A percentile compares a stretch with the other conserved stretches of the same genome.
These are phyloP conservation scores for Colaptes auratus DNA, from an alignment of 2,113 vertebrate genomes.

Conservation along the genomic window DNA sequence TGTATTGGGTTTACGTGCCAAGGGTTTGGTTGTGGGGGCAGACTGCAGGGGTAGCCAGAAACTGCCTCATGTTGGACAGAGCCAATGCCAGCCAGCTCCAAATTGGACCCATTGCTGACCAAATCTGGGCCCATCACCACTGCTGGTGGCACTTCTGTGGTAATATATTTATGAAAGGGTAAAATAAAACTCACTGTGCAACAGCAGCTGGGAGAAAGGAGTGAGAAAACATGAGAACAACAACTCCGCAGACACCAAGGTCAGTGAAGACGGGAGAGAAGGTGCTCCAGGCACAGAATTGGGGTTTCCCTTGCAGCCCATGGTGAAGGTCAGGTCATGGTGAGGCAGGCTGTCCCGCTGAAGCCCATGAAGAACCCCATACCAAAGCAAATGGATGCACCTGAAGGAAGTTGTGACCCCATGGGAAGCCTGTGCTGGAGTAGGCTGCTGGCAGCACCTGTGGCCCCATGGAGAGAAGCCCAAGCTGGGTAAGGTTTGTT, in stretches of 20 bases:
- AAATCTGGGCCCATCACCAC: not conserved
- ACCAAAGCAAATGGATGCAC: accelerated
- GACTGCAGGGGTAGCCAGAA: not conserved
- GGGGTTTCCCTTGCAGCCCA: not conserved
- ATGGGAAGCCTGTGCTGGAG: accelerated
- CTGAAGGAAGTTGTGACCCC: accelerated
- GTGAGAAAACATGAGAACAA: not conserved
- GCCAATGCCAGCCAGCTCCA: not conserved
- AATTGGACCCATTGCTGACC: accelerated
- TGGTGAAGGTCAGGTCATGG: not conserved
- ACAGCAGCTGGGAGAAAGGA: not conserved
- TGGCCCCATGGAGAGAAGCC: too few relatives aligned
- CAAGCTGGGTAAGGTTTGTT: not conserved
- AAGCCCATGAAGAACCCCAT: not conserved
- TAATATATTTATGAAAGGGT: not conserved
- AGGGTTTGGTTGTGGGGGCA: accelerated
- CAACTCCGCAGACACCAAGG: not conserved
- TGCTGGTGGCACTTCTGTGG: not conserved
- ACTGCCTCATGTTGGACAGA: accelerated
- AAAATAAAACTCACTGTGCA: not conserved
- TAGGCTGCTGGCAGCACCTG: not conserved
- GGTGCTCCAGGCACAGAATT: accelerated
- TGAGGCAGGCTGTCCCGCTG: not conserved
- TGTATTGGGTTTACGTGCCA: accelerated
- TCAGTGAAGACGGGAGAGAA: not conserved